Base-by-base conservation (phyloP, 92 coral and sea anemone species). In the Muricea muricata region DNA sequence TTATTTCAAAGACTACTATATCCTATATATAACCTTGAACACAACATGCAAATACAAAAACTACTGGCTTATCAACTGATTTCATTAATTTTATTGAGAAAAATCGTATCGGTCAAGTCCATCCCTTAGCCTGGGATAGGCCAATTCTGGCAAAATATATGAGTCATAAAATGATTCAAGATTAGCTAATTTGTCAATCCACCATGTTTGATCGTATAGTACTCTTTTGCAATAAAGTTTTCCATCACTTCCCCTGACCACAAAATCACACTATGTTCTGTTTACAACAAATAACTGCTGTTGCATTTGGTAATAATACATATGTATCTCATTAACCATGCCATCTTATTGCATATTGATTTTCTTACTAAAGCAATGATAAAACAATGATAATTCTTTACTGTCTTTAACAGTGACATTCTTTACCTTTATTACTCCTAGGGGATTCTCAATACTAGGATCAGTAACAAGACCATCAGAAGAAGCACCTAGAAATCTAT, bases 391-490 rank as follows among this genome's bases (percentile, higher is more conserved):
- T 48, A 87, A 72, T 55, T 21, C 66, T 82, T 87, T 79, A 87
- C 73, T 82, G 29, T 83, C 68, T 26, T 83, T 83, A 2, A 82
- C 85, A 42, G 45, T 17, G 34, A 88, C 66, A 80, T 87, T 87
- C 89, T 91, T 91, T 61, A 81, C 84, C 83, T 91, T 90, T 46
- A 88, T 58, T 23, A 88, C 54, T n/a, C 94, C 94, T 23, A 42
- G 48, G 20, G 86, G 87, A 57, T 77, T 81, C 14, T 65, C 73
- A 83, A n/a, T 73, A 23, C 73, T 57, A 67, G 87, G 87, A 69
- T 91, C 91, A 61, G 91, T 84, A 41, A 88, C 94, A 39, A 88
- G 88, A 32, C 91, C 91, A 75, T 88, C 91, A 13, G 91, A 88
- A 33, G 88, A 82, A 61, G 91, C 91, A 23, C 91, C 91, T 28